Conservation (phyloP, 2,797 vertebrate species). For the Enteromius thamalakanensis region DNA sequence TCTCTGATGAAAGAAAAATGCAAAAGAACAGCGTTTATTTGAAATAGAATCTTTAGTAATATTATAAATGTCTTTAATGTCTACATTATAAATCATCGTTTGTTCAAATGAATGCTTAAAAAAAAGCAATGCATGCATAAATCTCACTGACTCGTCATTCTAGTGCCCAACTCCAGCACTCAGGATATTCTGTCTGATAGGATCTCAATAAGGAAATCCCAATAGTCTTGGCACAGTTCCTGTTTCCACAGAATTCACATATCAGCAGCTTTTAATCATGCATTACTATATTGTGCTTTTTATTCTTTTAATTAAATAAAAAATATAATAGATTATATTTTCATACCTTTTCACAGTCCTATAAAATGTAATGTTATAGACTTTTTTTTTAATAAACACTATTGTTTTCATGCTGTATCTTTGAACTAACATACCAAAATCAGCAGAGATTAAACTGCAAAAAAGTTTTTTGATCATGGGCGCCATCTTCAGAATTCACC, state of each 20-base stretch:
- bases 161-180: not conserved
- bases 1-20: not conserved
- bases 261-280: not conserved
- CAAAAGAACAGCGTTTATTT: not conserved
- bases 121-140: not conserved
- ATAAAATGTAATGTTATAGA: too few species aligned
- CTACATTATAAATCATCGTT: not conserved
- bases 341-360: not conserved
- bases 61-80: not conserved
- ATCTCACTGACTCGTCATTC: not conserved
- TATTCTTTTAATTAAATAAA: too few species aligned
- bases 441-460: not conserved
- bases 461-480: not conserved
- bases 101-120: not conserved
- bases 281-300: too few species aligned
- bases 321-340: too few species aligned
- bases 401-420: not conserved
- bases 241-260: not conserved
- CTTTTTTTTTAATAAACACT: not conserved
- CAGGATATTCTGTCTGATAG: constrained; percentile 40
- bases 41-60: not conserved
- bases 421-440: not conserved
- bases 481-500: not conserved
- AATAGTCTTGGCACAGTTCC: not conserved
- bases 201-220: constrained; percentile 47